Percentiles rank a stretch among this genome's conserved stretches.
These are phyloP conservation scores for Paraescarpia echinospica DNA, from an alignment of 1,140 invertebrate species.

Conservation along the genomic window DNA sequence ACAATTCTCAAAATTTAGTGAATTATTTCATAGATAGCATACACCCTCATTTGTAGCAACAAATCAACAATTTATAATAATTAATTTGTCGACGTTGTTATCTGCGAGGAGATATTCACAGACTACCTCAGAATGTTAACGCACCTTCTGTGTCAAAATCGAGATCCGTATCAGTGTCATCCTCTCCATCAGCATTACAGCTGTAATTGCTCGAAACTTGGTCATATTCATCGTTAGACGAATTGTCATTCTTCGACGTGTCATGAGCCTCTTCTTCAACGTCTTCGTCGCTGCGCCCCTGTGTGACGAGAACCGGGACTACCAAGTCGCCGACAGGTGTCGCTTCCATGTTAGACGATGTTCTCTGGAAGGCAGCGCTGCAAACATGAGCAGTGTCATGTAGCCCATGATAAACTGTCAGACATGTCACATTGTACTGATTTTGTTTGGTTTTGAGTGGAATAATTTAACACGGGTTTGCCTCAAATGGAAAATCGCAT, in stretches of 20 bases:
- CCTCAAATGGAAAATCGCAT: too few relatives aligned
- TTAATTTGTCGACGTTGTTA: too few relatives aligned
- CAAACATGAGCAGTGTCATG: neutral
- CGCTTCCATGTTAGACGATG: neutral
- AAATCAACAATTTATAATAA: too few relatives aligned
- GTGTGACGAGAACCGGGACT: neutral
- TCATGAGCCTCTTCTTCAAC: neutral
- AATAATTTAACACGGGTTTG: too few relatives aligned
- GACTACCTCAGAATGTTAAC: neutral
- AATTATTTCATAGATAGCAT: too few relatives aligned
- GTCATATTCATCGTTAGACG: neutral
- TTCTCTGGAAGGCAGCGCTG: neutral
- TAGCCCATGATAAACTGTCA: neutral
- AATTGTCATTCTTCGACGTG: neutral
- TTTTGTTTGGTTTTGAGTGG: too few relatives aligned
- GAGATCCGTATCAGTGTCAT: neutral
- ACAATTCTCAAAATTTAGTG: too few relatives aligned
- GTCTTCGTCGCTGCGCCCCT: neutral
- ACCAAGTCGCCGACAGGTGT: neutral
- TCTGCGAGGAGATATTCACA: neutral
- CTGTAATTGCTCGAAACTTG: neutral
- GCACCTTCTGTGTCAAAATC: constrained; percentile 12
- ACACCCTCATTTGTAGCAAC: too few relatives aligned
- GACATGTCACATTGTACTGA: too few relatives aligned
- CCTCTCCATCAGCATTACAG: neutral